phyloP scores from a whole-genome alignment of 2,113 vertebrate species.

The Monarcha castaneiventris region DNA sequence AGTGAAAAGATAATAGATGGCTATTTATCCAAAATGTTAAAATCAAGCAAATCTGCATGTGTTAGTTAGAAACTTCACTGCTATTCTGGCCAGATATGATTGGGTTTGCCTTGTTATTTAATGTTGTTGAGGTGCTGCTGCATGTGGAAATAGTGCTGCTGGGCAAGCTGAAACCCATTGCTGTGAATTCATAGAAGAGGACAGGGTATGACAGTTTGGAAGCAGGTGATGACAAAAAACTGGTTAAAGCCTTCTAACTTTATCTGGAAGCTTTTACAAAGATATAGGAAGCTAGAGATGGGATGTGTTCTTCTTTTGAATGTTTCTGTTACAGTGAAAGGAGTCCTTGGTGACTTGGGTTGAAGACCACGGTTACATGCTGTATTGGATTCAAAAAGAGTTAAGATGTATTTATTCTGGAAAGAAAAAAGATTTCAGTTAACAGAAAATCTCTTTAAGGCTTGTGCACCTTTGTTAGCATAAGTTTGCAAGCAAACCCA shows the following conservation, averaged over 20 bases:
- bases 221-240: fast-evolving
- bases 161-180: not conserved
- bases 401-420: not conserved
- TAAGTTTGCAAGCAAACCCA: not conserved
- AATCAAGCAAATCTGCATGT: not conserved
- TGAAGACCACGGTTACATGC: not conserved
- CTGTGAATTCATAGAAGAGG: not conserved
- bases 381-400: not conserved
- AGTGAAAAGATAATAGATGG: not conserved
- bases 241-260: not conserved
- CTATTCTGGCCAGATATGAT: not conserved
- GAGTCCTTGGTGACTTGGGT: not conserved
- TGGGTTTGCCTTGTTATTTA: not conserved
- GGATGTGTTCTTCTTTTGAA: not conserved
- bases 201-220: not conserved
- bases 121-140: not conserved
- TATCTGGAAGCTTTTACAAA: not conserved
- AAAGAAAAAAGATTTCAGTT: not conserved
- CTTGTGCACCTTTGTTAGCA: not conserved
- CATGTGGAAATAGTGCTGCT: not conserved
- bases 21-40: not conserved
- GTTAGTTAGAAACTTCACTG: not conserved
- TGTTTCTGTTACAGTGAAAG: not conserved
- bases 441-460: not conserved
- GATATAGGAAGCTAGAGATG: not conserved